Conservation (phyloP, 64 coral and sea anemone species). For the Stichodactyla helianthus region DNA sequence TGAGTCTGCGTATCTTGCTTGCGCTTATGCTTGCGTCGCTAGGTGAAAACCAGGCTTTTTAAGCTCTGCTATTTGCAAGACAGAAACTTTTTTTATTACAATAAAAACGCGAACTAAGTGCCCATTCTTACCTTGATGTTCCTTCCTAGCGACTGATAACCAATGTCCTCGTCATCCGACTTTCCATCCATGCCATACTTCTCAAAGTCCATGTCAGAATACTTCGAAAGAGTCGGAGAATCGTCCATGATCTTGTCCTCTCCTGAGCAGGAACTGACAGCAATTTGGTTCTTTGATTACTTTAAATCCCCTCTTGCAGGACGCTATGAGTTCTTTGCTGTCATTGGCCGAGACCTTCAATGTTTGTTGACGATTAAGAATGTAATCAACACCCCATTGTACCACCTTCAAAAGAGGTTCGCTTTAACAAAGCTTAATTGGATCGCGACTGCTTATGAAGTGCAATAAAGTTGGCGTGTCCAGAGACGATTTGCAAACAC, state of each 20-base stretch:
- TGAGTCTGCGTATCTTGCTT: too few relatives aligned
- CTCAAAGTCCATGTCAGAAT: neutral
- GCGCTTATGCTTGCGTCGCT: too few relatives aligned
- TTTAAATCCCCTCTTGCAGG: constrained; percentile 13
- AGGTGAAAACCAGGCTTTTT: too few relatives aligned
- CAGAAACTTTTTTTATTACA: neutral
- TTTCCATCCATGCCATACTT: constrained; percentile 12
- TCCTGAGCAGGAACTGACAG: neutral
- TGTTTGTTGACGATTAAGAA: neutral
- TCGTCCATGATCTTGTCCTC: neutral
- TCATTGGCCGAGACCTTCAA: constrained; percentile 22
- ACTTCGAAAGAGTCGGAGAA: neutral
- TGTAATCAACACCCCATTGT: constrained; percentile 40
- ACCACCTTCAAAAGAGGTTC: neutral
- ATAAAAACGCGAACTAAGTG: neutral
- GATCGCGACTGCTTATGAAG: constrained; percentile 20
- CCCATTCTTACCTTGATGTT: constrained; percentile 49
- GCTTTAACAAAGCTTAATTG: constrained; percentile 46
- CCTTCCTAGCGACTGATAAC: constrained; percentile 37
- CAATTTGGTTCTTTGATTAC: neutral
- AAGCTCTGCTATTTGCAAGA: neutral
- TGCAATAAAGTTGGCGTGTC: neutral
- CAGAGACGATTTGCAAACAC: neutral
- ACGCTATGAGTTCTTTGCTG: constrained; percentile 5
- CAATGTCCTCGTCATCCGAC: constrained; percentile 46